Percentiles rank a stretch among this genome's conserved stretches.
Evolutionary conservation across 2,113 vertebrate genomes (phyloP).

Genomic region (Macrotis lagotis): DNA sequence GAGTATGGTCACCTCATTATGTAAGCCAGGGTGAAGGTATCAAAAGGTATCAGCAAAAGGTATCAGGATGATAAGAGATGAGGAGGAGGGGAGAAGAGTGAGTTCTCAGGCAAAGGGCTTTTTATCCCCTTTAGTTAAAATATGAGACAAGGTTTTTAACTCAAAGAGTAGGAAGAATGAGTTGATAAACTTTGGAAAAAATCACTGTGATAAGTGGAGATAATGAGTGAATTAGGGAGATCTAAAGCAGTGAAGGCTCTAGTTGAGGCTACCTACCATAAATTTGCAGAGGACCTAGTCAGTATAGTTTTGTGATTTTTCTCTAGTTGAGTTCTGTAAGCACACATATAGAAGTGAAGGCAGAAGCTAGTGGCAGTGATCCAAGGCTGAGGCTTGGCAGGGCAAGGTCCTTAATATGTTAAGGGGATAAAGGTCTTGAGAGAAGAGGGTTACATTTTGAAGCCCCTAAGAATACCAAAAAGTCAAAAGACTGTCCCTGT

Average conservation of each 20-base stretch:
- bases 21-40: neutral
- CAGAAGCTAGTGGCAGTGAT: neutral
- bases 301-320: neutral
- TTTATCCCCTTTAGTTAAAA: neutral
- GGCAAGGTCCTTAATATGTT: neutral
- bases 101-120: neutral
- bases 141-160: neutral
- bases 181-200: neutral
- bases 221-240: neutral
- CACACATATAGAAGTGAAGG: too few relatives aligned
- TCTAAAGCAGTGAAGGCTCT: neutral
- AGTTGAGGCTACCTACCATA: neutral
- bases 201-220: neutral
- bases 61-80: neutral
- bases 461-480: neutral
- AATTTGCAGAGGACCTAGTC: neutral
- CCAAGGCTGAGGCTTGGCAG: neutral
- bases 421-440: neutral
- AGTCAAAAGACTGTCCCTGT: neutral
- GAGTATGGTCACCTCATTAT: neutral
- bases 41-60: neutral
- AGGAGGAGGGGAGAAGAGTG: neutral
- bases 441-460: too few relatives aligned
- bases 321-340: neutral
- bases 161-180: neutral